phyloP scores from a whole-genome alignment of 2,797 vertebrate species.

The Neosalanx taihuensis region DNA sequence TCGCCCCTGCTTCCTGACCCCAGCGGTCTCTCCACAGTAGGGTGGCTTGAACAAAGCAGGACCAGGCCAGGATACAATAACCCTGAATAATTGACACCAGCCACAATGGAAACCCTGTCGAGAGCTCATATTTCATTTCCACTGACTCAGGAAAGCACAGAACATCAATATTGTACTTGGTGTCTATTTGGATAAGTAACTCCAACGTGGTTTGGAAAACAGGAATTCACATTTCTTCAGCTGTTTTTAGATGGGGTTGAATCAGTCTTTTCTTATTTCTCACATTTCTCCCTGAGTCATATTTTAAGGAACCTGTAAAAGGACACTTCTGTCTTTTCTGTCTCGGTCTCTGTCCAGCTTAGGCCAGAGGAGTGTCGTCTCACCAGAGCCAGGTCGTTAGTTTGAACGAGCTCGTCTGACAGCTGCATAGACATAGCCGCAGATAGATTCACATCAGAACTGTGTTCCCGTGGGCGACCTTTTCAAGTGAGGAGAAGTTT shows the following conservation, averaged over 20 bases:
- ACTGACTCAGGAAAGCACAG: constrained; percentile 8
- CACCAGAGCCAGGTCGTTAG: too few species aligned
- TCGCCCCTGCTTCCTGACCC: background rate
- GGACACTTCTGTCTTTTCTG: background rate
- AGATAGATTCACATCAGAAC: background rate
- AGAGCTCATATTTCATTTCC: constrained; percentile 41
- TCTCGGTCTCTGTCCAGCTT: background rate
- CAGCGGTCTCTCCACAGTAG: background rate
- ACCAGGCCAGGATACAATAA: constrained; percentile 16
- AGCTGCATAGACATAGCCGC: background rate
- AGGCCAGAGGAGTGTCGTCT: background rate
- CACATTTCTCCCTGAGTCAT: background rate
- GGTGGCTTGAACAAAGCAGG: constrained; percentile 18
- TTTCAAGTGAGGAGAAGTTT: background rate
- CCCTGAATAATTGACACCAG: constrained; percentile 58
- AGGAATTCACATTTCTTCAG: background rate
- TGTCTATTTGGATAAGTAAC: background rate
- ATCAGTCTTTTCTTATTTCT: background rate
- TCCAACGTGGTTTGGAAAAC: too few species aligned
- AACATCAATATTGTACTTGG: constrained; percentile 41
- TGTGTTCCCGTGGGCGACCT: constrained; percentile 9
- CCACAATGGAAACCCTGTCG: constrained; percentile 21
- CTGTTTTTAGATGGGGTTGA: background rate
- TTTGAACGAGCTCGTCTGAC: background rate
- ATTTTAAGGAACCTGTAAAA: constrained; percentile 3